These are phyloP conservation scores for Promerops cafer DNA, from an alignment of 2,113 vertebrate species.

Conservation along the genomic window DNA sequence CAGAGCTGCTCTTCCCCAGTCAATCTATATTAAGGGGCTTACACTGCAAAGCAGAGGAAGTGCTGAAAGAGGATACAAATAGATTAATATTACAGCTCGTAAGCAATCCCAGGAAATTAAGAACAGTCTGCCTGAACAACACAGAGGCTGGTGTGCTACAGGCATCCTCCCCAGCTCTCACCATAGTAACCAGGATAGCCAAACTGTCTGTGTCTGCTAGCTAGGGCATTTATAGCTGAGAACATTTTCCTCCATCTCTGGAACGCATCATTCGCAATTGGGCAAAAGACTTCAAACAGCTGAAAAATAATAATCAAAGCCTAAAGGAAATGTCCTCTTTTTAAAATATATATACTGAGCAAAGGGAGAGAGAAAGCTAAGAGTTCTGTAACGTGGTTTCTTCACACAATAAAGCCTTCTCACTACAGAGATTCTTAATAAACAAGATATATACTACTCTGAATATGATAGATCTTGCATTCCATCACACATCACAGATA, in stretches of 20 bases:
- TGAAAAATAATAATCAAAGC: not conserved
- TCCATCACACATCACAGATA: not conserved
- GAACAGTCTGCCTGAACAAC: not conserved
- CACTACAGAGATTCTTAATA: not conserved
- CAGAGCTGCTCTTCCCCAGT: not conserved
- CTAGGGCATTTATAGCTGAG: not conserved
- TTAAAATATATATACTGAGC: not conserved
- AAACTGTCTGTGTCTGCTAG: not conserved
- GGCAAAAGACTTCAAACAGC: not conserved
- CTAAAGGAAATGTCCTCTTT: not conserved
- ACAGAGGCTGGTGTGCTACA: not conserved
- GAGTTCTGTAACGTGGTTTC: not conserved
- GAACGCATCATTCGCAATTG: not conserved
- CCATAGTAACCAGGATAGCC: conserved; percentile 8
- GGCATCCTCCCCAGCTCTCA: not conserved
- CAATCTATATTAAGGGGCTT: conserved; percentile 41
- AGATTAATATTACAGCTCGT: conserved; percentile 17
- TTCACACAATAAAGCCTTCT: not conserved
- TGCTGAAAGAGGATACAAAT: not conserved
- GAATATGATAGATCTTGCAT: not conserved
- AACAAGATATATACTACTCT: not conserved
- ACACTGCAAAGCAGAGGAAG: conserved; percentile 26
- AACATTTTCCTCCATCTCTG: not conserved
- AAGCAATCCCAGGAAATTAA: conserved; percentile 8
- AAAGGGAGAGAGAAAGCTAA: not conserved